Evolutionary conservation across 2,888 invertebrate species (phyloP).

Genomic region (Oxystoma pomonae): DNA sequence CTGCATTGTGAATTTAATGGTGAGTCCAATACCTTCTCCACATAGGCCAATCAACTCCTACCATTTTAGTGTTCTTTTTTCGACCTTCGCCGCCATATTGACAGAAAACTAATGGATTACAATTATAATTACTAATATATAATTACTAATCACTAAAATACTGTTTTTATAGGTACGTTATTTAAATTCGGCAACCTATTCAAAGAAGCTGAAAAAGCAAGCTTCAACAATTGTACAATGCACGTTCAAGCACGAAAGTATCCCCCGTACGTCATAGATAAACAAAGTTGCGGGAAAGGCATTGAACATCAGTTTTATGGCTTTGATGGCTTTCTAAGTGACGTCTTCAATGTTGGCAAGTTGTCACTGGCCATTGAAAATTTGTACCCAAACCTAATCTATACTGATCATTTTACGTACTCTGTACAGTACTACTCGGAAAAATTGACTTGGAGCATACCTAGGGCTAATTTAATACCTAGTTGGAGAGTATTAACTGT

Average conservation of each 20-base stretch:
- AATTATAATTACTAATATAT: too few species aligned
- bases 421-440: constrained; percentile 14
- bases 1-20: too few species aligned
- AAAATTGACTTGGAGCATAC: constrained; percentile 16
- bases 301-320: not conserved
- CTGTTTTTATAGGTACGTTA: too few species aligned
- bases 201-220: not conserved
- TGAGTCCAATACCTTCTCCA: too few species aligned
- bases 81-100: too few species aligned
- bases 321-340: not conserved
- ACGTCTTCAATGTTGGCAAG: not conserved
- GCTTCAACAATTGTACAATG: not conserved
- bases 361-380: constrained; percentile 16
- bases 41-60: too few species aligned
- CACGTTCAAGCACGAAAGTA: not conserved
- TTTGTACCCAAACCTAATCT: constrained; percentile 13
- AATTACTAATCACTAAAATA: too few species aligned
- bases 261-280: not conserved
- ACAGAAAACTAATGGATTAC: too few species aligned
- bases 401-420: constrained; percentile 14
- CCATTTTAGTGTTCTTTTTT: too few species aligned
- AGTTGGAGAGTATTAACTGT: constrained; percentile 20
- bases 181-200: not conserved
- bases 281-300: not conserved
- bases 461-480: constrained; percentile 18